These are phyloP conservation scores for Tachystola acroxantha DNA, from an alignment of 2,888 invertebrate species.

Conservation along the genomic window DNA sequence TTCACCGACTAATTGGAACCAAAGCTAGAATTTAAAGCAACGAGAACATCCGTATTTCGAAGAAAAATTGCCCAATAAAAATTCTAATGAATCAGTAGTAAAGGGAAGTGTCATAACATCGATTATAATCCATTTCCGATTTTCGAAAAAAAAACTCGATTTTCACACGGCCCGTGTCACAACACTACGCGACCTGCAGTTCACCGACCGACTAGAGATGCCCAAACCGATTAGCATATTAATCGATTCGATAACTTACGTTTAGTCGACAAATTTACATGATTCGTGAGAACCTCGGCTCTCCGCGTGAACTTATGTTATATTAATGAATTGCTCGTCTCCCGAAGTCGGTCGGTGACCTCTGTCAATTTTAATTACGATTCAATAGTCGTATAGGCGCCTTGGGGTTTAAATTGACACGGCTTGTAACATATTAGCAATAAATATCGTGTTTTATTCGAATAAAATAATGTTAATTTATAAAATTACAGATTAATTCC, in stretches of 20 bases:
- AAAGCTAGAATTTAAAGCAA: slow-evolving; percentile 2
- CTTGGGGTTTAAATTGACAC: slow-evolving; percentile 12
- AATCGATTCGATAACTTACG: slow-evolving; percentile 77
- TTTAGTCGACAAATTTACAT: slow-evolving; percentile 77
- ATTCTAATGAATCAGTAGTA: slow-evolving; percentile 6
- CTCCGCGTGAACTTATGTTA: slow-evolving; percentile 75
- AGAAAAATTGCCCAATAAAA: slow-evolving; percentile 5
- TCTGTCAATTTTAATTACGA: slow-evolving; percentile 55
- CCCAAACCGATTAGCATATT: slow-evolving; percentile 72
- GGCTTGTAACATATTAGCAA: slow-evolving; percentile 8
- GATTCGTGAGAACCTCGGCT: slow-evolving; percentile 74
- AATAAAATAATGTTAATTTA: slow-evolving; percentile 22
- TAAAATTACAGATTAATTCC: slow-evolving; percentile 24
- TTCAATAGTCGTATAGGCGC: slow-evolving; percentile 31
- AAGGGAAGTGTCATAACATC: slow-evolving; percentile 22
- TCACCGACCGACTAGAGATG: slow-evolving; percentile 75
- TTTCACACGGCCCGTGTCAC: slow-evolving; percentile 93
- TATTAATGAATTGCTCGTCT: slow-evolving; percentile 75
- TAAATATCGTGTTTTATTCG: slow-evolving; percentile 32
- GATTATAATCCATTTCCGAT: slow-evolving; percentile 34
- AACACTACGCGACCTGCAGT: slow-evolving; percentile 58
- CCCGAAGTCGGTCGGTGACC: slow-evolving; percentile 51
- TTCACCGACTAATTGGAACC: slow-evolving; percentile 11
- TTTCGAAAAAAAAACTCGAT: slow-evolving; percentile 57
- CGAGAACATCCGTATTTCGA: neutral